Evolutionary conservation across 30 jellyfish, hydroid and myxozoan species (phyloP).

Genomic region (Aurelia sp.): DNA sequence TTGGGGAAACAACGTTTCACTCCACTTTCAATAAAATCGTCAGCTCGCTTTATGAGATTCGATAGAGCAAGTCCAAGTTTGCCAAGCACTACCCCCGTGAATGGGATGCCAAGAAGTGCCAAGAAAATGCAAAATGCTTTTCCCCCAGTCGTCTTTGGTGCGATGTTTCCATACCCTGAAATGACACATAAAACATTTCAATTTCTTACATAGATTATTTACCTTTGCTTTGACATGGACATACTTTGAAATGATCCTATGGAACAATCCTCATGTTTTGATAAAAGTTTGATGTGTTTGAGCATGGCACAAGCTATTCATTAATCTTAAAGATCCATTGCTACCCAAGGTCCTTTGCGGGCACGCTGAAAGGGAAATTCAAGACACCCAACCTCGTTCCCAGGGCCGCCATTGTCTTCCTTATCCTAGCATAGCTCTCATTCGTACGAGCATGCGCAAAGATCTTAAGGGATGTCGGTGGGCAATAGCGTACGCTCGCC

Average conservation of each 20-base stretch:
- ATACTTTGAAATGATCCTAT: not conserved
- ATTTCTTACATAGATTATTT: not conserved
- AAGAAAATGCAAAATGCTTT: slow-evolving; percentile 54
- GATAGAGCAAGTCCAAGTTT: slow-evolving; percentile 71
- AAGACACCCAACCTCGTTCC: too few relatives aligned
- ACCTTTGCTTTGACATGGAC: not conserved
- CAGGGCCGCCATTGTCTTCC: too few relatives aligned
- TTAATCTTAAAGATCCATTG: too few relatives aligned
- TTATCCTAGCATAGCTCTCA: too few relatives aligned
- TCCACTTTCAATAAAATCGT: slow-evolving; percentile 53
- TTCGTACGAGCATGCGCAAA: too few relatives aligned
- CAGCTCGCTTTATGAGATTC: slow-evolving; percentile 67
- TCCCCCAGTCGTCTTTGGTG: slow-evolving; percentile 72
- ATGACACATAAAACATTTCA: not conserved
- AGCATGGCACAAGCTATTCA: too few relatives aligned
- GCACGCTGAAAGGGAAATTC: too few relatives aligned
- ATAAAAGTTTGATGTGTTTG: too few relatives aligned
- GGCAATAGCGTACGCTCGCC: too few relatives aligned
- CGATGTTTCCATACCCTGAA: slow-evolving; percentile 80
- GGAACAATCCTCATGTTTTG: too few relatives aligned
- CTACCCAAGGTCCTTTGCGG: too few relatives aligned
- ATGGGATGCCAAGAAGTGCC: slow-evolving; percentile 80
- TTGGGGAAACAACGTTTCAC: slow-evolving; percentile 80
- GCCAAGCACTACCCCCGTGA: slow-evolving; percentile 80
- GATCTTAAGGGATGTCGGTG: too few relatives aligned